These are phyloP conservation scores for Latrodectus elegans DNA, from an alignment of 2,888 invertebrate species.

Conservation along the genomic window DNA sequence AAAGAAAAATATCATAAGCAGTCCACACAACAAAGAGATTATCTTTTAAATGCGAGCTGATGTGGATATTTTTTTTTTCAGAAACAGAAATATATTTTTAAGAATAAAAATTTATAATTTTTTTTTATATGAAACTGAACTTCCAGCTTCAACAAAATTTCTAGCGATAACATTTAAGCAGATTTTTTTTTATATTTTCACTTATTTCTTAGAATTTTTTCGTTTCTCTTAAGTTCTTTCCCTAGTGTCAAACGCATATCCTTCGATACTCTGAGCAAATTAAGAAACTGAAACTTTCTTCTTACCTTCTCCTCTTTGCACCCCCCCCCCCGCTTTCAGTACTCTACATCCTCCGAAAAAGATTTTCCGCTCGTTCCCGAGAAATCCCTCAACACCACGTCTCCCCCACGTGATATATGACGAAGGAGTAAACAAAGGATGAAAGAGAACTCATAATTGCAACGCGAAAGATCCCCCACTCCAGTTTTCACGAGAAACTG, in stretches of 20 bases:
- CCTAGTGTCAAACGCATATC: background rate
- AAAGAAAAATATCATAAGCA: too few relatives aligned
- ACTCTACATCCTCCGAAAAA: background rate
- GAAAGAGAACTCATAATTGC: conserved; percentile 43
- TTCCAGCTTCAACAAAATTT: too few relatives aligned
- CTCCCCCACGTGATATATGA: conserved; percentile 16
- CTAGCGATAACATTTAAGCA: too few relatives aligned
- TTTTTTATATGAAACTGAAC: too few relatives aligned
- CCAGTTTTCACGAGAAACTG: conserved; percentile 22
- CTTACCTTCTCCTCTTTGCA: background rate
- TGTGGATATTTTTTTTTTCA: too few relatives aligned
- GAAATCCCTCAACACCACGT: conserved; percentile 18
- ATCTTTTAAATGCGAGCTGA: too few relatives aligned
- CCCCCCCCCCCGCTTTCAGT: background rate
- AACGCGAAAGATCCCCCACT: conserved; percentile 4
- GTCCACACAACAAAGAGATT: too few relatives aligned
- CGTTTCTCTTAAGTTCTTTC: too few relatives aligned
- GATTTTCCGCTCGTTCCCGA: background rate
- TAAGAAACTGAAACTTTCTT: conserved; percentile 24
- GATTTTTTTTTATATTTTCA: too few relatives aligned
- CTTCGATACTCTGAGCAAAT: conserved; percentile 18
- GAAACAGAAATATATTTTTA: too few relatives aligned
- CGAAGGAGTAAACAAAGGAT: conserved; percentile 22
- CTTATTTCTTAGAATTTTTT: too few relatives aligned
- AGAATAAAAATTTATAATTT: too few relatives aligned